These are phyloP conservation scores for Cephus pygmeus DNA, from an alignment of 2,888 invertebrate genomes.

Conservation along the genomic window DNA sequence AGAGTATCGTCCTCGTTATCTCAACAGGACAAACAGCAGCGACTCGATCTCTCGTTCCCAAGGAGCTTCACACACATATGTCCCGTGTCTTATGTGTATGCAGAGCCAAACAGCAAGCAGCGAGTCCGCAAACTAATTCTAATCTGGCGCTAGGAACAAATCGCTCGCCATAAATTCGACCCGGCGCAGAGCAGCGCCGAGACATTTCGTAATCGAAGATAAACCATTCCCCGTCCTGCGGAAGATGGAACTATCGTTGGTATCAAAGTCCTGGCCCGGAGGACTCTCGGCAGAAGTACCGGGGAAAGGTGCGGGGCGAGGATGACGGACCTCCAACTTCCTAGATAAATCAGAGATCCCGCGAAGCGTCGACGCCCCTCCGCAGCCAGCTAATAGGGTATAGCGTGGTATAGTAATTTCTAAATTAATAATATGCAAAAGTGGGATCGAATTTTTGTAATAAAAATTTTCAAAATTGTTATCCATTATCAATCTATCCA, in stretches of 20 bases:
- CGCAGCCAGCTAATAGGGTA: background rate
- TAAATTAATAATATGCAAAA: background rate
- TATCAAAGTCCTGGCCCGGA: slow-evolving; percentile 47
- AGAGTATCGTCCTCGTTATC: background rate
- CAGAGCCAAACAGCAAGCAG: slow-evolving; percentile 45
- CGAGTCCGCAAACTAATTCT: slow-evolving; percentile 63
- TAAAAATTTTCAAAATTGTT: background rate
- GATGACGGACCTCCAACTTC: slow-evolving; percentile 51
- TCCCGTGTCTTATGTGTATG: slow-evolving; percentile 10
- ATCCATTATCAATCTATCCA: background rate
- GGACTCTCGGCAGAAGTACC: slow-evolving; percentile 32
- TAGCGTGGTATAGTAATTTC: background rate
- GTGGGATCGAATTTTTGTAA: background rate
- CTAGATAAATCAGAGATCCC: slow-evolving; percentile 56
- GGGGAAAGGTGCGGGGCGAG: slow-evolving; percentile 29
- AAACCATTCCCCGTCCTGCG: slow-evolving; percentile 46
- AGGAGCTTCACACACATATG: slow-evolving; percentile 25
- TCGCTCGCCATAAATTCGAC: slow-evolving; percentile 62
- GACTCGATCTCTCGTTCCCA: slow-evolving; percentile 1
- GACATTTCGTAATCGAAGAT: slow-evolving; percentile 65
- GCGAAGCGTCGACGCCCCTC: slow-evolving; percentile 23
- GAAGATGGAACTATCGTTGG: slow-evolving; percentile 49
- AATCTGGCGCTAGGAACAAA: slow-evolving; percentile 65
- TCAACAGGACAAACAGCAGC: background rate
- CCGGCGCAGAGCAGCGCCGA: slow-evolving; percentile 57